Conservation (phyloP, 2,888 invertebrate genomes). For the Itoplectis maculator region DNA sequence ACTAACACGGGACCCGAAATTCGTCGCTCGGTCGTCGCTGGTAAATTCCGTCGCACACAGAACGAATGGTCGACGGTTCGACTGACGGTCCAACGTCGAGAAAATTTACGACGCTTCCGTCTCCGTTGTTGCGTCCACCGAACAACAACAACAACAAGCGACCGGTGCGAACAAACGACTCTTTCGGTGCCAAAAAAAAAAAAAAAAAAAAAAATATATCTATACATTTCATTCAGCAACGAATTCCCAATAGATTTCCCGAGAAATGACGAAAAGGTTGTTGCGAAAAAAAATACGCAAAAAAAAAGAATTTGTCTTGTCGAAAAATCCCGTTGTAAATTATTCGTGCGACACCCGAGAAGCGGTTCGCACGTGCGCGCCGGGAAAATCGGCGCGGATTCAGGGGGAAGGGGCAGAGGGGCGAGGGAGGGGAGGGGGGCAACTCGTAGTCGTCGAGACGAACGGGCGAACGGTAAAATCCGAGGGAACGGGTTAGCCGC, state of each 20-base stretch:
- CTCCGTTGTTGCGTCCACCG: neutral
- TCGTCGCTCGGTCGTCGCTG: neutral
- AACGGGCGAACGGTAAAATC: conserved; percentile 54
- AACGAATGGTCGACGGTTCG: neutral
- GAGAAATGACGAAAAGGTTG: conserved; percentile 31
- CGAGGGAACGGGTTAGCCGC: conserved; percentile 52
- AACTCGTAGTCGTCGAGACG: neutral
- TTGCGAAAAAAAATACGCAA: conserved; percentile 38
- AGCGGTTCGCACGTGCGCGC: conserved; percentile 17
- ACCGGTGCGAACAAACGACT: conserved; percentile 10
- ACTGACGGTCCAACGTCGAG: conserved; percentile 17
- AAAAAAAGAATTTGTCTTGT: conserved; percentile 29
- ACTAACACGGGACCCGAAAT: neutral
- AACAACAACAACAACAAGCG: too few species aligned
- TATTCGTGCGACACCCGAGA: neutral
- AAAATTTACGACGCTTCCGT: conserved; percentile 35
- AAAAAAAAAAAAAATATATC: conserved; percentile 19
- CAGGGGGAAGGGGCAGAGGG: too few species aligned
- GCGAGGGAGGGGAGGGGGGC: too few species aligned
- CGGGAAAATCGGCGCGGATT: conserved; percentile 9
- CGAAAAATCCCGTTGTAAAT: conserved; percentile 64
- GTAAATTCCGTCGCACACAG: neutral
- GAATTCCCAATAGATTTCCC: conserved; percentile 21
- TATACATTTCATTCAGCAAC: neutral
- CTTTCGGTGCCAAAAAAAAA: neutral